Percentiles rank a stretch among this genome's conserved stretches.
These are phyloP conservation scores for Prenolepis imparis DNA, from an alignment of 2,888 invertebrate genomes.

Conservation along the genomic window DNA sequence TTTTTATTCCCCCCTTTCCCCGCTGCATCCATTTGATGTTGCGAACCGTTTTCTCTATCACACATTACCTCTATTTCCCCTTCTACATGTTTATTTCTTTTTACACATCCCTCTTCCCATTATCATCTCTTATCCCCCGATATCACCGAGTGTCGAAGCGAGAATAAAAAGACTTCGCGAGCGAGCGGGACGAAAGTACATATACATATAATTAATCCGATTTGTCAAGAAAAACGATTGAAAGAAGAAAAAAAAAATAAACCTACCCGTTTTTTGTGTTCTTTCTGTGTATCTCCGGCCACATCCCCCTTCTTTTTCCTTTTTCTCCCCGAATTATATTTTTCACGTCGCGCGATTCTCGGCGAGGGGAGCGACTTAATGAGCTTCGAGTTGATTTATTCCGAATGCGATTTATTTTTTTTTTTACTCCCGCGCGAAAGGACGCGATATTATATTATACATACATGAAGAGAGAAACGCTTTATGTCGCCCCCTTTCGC, in stretches of 20 bases:
- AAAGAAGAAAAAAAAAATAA: constrained; percentile 72
- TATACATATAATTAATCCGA: constrained; percentile 72
- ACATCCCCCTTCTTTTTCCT: constrained; percentile 8
- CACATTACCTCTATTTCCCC: constrained; percentile 24
- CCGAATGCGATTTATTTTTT: constrained; percentile 24
- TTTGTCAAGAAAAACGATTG: constrained; percentile 74
- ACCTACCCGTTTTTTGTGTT: constrained; percentile 81
- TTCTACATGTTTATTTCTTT: constrained; percentile 31
- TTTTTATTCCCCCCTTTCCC: neutral
- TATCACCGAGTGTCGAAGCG: constrained; percentile 62
- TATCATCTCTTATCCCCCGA: constrained; percentile 3
- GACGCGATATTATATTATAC: neutral
- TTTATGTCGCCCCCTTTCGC: constrained; percentile 28
- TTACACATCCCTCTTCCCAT: neutral
- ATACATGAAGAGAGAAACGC: neutral
- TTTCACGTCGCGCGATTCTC: constrained; percentile 24
- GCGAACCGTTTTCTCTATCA: constrained; percentile 35
- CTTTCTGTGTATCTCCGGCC: constrained; percentile 73
- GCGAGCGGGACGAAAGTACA: constrained; percentile 70
- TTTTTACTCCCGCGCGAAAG: neutral
- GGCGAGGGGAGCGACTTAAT: neutral
- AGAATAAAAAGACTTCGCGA: constrained; percentile 66
- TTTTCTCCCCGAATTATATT: constrained; percentile 14
- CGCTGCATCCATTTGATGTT: constrained; percentile 25
- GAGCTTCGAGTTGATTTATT: constrained; percentile 13